Evolutionary conservation across 2,888 invertebrate species (phyloP).

Genomic region (Halictus ligatus): DNA sequence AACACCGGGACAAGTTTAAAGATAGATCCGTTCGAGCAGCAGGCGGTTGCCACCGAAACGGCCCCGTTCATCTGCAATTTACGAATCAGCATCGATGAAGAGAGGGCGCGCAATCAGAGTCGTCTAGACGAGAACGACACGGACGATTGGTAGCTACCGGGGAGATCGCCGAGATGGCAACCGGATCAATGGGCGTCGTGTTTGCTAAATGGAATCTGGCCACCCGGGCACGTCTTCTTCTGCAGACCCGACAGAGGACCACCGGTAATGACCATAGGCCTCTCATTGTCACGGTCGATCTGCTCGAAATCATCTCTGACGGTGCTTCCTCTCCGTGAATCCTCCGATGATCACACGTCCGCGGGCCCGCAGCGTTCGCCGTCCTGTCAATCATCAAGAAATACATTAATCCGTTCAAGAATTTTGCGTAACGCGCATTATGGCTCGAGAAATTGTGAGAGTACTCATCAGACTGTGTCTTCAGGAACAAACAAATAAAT

Average conservation of each 20-base stretch:
- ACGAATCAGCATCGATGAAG: conserved; percentile 10
- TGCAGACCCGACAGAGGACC: conserved; percentile 47
- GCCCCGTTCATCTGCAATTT: neutral
- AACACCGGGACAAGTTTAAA: neutral
- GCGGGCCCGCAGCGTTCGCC: neutral
- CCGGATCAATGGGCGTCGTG: conserved; percentile 77
- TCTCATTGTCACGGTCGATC: conserved; percentile 39
- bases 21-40: neutral
- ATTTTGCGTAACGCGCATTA: neutral
- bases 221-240: conserved; percentile 14
- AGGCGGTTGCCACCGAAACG: neutral
- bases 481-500: too few species aligned
- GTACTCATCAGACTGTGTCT: too few species aligned
- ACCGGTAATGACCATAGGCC: conserved; percentile 56
- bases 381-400: neutral
- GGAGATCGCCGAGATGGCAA: conserved; percentile 43
- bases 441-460: too few species aligned
- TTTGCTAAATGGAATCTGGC: conserved; percentile 65
- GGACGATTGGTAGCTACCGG: conserved; percentile 72
- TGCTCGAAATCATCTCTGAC: conserved; percentile 47
- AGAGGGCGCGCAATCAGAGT: conserved; percentile 37
- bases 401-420: neutral
- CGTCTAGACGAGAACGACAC: conserved; percentile 77
- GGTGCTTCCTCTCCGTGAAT: conserved; percentile 13
- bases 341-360: neutral